Conservation (phyloP, 2,888 invertebrate genomes). For the Onthophagus sagittarius region DNA sequence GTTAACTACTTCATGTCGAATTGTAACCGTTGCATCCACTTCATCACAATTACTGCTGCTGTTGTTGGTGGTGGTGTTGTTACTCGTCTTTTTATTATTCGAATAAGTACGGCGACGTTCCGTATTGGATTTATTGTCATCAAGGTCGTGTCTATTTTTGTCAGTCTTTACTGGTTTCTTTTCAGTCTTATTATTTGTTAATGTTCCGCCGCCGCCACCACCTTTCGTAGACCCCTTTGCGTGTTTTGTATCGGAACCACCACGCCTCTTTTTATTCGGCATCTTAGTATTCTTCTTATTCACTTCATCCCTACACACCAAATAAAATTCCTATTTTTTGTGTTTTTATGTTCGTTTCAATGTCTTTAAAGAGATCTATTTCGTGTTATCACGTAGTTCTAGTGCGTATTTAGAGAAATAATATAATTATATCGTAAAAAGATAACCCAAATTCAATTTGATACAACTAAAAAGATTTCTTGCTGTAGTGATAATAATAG, state of each 20-base stretch:
- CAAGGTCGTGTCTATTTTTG: background rate
- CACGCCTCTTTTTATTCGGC: background rate
- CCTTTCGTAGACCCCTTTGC: background rate
- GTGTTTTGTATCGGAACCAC: background rate
- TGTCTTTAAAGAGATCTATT: background rate
- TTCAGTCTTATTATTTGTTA: background rate
- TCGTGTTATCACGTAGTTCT: no score
- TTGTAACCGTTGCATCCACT: constrained; percentile 14
- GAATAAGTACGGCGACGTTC: constrained; percentile 10
- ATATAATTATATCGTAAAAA: no score
- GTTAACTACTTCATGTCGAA: constrained; percentile 3
- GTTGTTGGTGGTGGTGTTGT: background rate
- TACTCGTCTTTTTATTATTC: background rate
- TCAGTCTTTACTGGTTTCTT: background rate
- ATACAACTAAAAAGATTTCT: no score
- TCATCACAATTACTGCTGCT: constrained; percentile 3
- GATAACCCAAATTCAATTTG: no score
- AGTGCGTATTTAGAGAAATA: no score
- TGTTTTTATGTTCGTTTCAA: background rate
- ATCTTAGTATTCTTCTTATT: background rate
- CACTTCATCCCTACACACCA: background rate
- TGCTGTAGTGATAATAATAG: no score
- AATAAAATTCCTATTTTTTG: background rate
- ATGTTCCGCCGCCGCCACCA: background rate
- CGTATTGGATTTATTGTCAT: background rate